These are phyloP conservation scores for Philereme vetulata DNA, from an alignment of 2,888 invertebrate genomes.

Conservation along the genomic window DNA sequence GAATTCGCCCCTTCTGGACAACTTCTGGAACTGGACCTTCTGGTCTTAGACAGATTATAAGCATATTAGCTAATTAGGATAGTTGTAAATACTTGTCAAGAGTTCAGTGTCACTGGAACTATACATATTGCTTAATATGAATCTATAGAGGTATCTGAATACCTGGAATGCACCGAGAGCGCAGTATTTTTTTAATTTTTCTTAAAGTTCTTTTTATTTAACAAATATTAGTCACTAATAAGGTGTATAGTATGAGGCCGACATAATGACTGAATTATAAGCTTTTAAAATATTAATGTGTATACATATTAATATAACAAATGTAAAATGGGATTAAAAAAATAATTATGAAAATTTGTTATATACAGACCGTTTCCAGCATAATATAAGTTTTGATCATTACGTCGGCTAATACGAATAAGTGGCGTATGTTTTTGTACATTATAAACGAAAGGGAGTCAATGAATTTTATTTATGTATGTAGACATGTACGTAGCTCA, in stretches of 20 bases:
- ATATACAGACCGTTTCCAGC: no score
- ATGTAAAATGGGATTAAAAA: no score
- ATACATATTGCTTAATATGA: constrained; percentile 32
- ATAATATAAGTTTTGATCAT: constrained; percentile 44
- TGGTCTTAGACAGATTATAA: constrained; percentile 53
- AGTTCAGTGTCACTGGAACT: constrained; percentile 56
- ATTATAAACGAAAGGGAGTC: constrained; percentile 78
- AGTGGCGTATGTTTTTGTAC: constrained; percentile 69
- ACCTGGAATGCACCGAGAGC: constrained; percentile 57
- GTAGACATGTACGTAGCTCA: constrained; percentile 78
- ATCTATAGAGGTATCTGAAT: constrained; percentile 49
- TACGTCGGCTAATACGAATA: constrained; percentile 59
- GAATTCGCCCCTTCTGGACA: no score
- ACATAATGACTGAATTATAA: constrained; percentile 53
- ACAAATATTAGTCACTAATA: constrained; percentile 57
- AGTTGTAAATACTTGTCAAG: constrained; percentile 68
- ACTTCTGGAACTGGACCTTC: no score
- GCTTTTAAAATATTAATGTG: constrained; percentile 19
- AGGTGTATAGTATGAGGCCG: constrained; percentile 48
- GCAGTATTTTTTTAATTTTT: constrained; percentile 64
- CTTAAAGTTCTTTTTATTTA: constrained; percentile 59
- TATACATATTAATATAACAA: no score
- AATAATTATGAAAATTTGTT: no score
- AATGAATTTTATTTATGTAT: constrained; percentile 82
- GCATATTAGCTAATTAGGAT: constrained; percentile 63